These are phyloP conservation scores for Eupithecia subfuscata DNA, from an alignment of 2,888 invertebrate species.

Conservation along the genomic window DNA sequence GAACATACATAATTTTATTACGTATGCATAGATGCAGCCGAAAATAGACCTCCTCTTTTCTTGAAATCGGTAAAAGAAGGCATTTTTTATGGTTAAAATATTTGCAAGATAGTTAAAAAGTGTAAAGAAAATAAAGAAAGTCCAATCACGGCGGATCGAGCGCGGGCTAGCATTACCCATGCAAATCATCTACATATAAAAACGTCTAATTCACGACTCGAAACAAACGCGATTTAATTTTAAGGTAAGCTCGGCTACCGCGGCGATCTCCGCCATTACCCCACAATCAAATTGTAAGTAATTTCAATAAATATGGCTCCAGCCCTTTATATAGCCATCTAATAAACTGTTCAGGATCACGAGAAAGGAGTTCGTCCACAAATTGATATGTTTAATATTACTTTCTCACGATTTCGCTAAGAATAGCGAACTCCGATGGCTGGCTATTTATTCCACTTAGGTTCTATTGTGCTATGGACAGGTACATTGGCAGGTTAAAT, in stretches of 20 bases:
- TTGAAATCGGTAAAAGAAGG: too few species aligned
- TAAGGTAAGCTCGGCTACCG: slow-evolving; percentile 73
- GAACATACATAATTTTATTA: too few species aligned
- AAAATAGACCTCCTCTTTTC: too few species aligned
- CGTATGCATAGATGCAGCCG: too few species aligned
- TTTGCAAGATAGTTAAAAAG: slow-evolving; percentile 4
- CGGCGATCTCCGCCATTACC: slow-evolving; percentile 65
- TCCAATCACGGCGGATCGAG: slow-evolving; percentile 4
- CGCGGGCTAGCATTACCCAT: slow-evolving; percentile 40
- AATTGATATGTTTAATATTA: slow-evolving; percentile 83
- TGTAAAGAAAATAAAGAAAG: slow-evolving; percentile 25
- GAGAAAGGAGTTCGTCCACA: slow-evolving; percentile 79
- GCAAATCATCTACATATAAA: slow-evolving; percentile 61
- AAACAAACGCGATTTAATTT: slow-evolving; percentile 74
- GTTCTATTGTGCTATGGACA: not conserved
- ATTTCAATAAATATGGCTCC: slow-evolving; percentile 82
- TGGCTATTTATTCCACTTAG: slow-evolving; percentile 20
- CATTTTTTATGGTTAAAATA: not conserved
- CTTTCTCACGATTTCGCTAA: slow-evolving; percentile 77
- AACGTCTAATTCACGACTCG: slow-evolving; percentile 72
- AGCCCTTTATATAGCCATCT: slow-evolving; percentile 76
- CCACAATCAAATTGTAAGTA: slow-evolving; percentile 82
- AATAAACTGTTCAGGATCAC: slow-evolving; percentile 81
- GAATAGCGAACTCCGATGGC: slow-evolving; percentile 29
- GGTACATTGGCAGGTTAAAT: not conserved